Evolutionary conservation across 2,113 vertebrate species (phyloP).

Genomic region (Sylvia atricapilla): DNA sequence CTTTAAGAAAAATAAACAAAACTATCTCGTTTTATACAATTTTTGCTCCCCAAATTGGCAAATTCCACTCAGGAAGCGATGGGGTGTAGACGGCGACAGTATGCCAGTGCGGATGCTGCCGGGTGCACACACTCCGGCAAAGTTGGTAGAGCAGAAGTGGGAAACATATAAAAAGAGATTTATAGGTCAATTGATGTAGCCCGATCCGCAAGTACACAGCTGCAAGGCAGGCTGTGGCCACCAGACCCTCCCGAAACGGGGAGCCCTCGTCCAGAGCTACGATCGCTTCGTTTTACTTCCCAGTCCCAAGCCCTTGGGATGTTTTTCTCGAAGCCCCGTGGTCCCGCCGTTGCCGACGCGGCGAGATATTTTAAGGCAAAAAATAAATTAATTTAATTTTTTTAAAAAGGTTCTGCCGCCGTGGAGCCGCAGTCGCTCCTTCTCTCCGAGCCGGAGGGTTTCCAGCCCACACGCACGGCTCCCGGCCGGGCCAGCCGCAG

Average conservation of each 20-base stretch:
- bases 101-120: neutral
- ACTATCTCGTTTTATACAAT: neutral
- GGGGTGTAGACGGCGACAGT: neutral
- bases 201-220: constrained; percentile 26
- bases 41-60: neutral
- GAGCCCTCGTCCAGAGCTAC: neutral
- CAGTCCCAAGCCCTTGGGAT: no score
- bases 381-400: neutral
- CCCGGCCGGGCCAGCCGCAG: neutral
- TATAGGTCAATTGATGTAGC: constrained; percentile 59
- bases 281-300: neutral
- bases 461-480: neutral
- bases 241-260: neutral
- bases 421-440: neutral
- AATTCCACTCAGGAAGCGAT: neutral
- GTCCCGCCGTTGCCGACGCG: neutral
- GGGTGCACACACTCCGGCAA: neutral
- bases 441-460: neutral
- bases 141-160: constrained; percentile 37
- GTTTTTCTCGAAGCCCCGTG: neutral
- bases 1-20: neutral
- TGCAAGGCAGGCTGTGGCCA: neutral
- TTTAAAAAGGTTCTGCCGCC: neutral
- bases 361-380: neutral
- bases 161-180: constrained; percentile 60